These are phyloP conservation scores for Vidua macroura DNA, from an alignment of 2,113 vertebrate genomes.

Conservation along the genomic window DNA sequence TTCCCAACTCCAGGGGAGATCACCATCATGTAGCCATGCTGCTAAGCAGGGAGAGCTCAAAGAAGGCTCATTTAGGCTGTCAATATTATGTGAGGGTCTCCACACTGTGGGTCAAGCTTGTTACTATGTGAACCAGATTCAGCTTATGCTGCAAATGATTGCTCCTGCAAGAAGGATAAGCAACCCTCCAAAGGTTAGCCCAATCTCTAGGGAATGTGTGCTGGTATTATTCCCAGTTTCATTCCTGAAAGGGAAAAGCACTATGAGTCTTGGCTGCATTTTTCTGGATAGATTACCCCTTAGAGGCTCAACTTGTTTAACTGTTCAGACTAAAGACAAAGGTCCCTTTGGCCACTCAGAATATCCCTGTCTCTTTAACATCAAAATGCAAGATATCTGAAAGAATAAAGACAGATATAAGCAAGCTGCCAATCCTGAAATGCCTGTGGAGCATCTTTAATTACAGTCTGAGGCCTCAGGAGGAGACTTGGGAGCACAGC, in stretches of 20 bases:
- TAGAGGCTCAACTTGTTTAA: background rate
- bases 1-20: background rate
- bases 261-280: rapidly evolving
- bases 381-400: background rate
- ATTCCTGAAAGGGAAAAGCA: background rate
- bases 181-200: background rate
- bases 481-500: conserved; percentile 12
- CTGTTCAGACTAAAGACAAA: background rate
- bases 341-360: background rate
- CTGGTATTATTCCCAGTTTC: background rate
- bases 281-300: background rate
- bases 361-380: background rate
- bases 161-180: background rate
- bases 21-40: background rate
- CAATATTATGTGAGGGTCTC: background rate
- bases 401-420: conserved; percentile 22
- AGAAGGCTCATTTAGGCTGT: background rate
- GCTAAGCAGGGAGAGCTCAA: background rate
- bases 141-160: background rate
- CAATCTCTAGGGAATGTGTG: background rate
- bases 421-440: conserved; percentile 15
- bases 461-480: conserved; percentile 14
- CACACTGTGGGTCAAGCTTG: background rate
- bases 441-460: conserved; percentile 24
- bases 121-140: background rate